phyloP scores from a whole-genome alignment of 2,888 invertebrate genomes.

The Ophion obscuratus region DNA sequence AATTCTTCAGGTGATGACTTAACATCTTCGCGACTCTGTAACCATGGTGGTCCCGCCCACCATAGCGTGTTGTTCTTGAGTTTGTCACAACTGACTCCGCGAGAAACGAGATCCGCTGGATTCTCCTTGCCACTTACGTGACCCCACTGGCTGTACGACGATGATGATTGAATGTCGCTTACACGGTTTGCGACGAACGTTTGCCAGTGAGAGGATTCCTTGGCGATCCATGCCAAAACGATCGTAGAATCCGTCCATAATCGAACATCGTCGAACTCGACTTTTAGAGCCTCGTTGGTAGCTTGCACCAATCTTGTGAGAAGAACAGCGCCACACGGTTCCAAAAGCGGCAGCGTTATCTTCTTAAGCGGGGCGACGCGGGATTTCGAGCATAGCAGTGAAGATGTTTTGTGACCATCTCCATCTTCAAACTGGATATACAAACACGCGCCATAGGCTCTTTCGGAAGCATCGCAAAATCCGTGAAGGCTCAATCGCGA shows the following conservation, averaged over 20 bases:
- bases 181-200: slow-evolving; percentile 59
- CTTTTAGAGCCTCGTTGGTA: slow-evolving; percentile 6
- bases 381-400: slow-evolving; percentile 63
- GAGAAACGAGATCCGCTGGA: slow-evolving; percentile 64
- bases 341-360: slow-evolving; percentile 40
- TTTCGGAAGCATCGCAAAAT: slow-evolving; percentile 53
- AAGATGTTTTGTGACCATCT: neutral
- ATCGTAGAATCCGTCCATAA: slow-evolving; percentile 52
- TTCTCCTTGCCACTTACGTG: slow-evolving; percentile 64
- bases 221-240: slow-evolving; percentile 41
- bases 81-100: slow-evolving; percentile 43
- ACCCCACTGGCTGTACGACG: slow-evolving; percentile 46
- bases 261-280: slow-evolving; percentile 11
- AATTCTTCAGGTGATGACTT: neutral
- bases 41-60: slow-evolving; percentile 40
- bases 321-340: slow-evolving; percentile 54
- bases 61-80: slow-evolving; percentile 33
- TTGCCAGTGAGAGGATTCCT: slow-evolving; percentile 13
- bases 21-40: slow-evolving; percentile 5
- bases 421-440: slow-evolving; percentile 28
- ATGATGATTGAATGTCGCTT: slow-evolving; percentile 62
- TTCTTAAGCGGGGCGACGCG: slow-evolving; percentile 62
- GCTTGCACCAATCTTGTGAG: slow-evolving; percentile 26
- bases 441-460: slow-evolving; percentile 35
- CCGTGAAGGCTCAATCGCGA: slow-evolving; percentile 24